These are phyloP conservation scores for Sceloporus undulatus DNA, from an alignment of 2,113 vertebrate genomes.

Conservation along the genomic window DNA sequence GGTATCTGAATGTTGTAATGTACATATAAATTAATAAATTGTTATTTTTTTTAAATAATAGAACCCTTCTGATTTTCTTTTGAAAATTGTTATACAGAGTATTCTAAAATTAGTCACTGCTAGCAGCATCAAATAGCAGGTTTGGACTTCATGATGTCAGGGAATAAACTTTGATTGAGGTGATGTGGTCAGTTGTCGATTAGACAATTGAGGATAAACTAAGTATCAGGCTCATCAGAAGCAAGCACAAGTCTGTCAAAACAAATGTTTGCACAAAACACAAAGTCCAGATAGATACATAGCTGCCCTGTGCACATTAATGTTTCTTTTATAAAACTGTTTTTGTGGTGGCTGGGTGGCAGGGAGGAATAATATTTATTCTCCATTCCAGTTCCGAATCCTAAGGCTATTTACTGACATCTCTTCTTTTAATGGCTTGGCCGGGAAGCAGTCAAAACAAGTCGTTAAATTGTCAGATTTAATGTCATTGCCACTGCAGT, in stretches of 20 bases:
- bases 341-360: no score
- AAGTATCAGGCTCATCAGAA: background rate
- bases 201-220: background rate
- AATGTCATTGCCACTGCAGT: background rate
- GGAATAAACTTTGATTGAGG: background rate
- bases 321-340: background rate
- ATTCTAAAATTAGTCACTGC: background rate
- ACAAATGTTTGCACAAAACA: background rate
- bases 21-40: no score
- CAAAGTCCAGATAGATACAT: background rate
- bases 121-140: background rate
- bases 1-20: no score
- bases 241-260: background rate
- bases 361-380: conserved; percentile 5
- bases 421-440: conserved; percentile 25
- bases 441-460: conserved; percentile 1
- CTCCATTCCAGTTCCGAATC: background rate
- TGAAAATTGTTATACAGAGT: background rate
- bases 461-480: conserved; percentile 11
- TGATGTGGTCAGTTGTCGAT: background rate
- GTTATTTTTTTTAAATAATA: no score
- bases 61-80: background rate
- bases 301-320: background rate
- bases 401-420: conserved; percentile 6
- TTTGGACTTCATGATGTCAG: background rate